These are phyloP conservation scores for Nephrotoma guestfalica DNA, from an alignment of 2,888 invertebrate genomes.

Conservation along the genomic window DNA sequence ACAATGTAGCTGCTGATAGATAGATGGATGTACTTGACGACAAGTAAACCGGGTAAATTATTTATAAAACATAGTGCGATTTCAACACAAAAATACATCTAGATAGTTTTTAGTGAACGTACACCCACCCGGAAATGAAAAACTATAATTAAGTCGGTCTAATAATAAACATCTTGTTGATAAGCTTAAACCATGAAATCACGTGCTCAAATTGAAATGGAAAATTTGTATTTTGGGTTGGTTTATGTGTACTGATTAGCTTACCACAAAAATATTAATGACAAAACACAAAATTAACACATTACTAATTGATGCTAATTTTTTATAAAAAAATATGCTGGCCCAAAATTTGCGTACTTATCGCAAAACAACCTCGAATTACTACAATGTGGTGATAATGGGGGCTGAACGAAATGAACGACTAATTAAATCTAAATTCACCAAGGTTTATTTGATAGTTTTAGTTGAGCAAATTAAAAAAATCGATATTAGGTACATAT, in stretches of 20 bases:
- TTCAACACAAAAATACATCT: background rate
- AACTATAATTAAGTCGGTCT: background rate
- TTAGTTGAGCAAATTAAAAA: background rate
- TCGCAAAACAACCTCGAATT: background rate
- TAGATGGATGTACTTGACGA: background rate
- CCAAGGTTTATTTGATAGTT: background rate
- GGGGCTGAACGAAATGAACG: background rate
- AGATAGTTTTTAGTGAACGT: background rate
- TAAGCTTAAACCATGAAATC: background rate
- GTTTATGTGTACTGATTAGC: background rate
- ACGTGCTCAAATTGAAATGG: background rate
- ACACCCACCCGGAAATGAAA: background rate
- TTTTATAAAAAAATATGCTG: background rate
- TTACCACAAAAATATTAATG: background rate
- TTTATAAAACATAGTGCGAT: background rate
- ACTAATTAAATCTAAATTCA: background rate
- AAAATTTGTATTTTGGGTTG: background rate
- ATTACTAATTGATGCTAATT: background rate
- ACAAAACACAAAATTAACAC: background rate
- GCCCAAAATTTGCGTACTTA: background rate
- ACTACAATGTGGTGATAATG: background rate
- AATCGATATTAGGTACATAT: background rate
- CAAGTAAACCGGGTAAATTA: background rate
- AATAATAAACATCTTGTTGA: background rate
- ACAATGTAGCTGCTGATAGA: background rate